phyloP scores from a whole-genome alignment of 2,888 invertebrate species.

The Conistra vaccinii region DNA sequence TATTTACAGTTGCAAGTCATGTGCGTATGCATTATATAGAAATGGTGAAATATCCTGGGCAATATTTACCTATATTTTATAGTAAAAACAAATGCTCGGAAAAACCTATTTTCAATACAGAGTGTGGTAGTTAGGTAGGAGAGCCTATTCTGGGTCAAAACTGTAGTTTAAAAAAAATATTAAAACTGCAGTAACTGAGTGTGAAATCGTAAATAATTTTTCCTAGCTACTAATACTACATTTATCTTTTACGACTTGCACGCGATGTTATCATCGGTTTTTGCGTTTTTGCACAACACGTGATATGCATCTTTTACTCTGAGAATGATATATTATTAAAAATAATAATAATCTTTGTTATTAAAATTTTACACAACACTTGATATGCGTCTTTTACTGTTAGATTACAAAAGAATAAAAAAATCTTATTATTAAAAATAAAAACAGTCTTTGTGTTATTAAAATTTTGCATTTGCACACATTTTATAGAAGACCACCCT shows the following conservation, averaged over 20 bases:
- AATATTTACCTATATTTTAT: neutral
- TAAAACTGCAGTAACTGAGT: conserved; percentile 20
- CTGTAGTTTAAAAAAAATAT: neutral
- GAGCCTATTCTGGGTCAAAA: conserved; percentile 1
- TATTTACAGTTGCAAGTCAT: neutral
- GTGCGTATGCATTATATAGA: neutral
- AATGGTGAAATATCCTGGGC: neutral
- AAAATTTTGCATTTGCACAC: conserved; percentile 24
- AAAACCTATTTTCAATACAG: neutral
- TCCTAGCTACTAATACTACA: conserved; percentile 42
- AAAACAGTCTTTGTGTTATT: neutral
- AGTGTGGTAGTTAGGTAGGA: neutral
- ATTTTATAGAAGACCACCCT: neutral
- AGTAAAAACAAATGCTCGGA: neutral
- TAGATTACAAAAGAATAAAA: neutral
- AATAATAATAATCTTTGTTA: no score
- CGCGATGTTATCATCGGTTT: conserved; percentile 37
- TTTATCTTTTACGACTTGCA: conserved; percentile 39
- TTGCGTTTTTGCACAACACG: conserved; percentile 6
- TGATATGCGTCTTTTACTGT: neutral
- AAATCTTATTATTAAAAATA: neutral
- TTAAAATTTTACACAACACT: conserved; percentile 2
- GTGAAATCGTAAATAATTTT: conserved; percentile 48
- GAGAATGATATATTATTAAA: no score
- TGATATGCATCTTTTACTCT: neutral